Conservation (phyloP, 2,113 vertebrate species). For the Meles meles region DNA sequence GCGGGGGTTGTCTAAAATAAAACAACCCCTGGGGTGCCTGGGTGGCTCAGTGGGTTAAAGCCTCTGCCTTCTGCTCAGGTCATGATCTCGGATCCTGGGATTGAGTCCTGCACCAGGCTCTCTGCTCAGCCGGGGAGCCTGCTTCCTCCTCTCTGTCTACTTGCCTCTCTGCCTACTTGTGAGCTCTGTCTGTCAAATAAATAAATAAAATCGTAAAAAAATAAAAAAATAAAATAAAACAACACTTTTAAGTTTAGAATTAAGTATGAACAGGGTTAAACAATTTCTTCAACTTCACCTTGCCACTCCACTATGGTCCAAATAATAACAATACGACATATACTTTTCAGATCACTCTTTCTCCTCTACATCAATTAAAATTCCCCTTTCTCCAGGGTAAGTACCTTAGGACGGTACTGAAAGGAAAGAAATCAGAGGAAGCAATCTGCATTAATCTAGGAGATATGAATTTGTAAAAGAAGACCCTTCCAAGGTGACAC, state of each 20-base stretch:
- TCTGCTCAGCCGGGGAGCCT: too few relatives aligned
- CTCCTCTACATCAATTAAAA: conserved; percentile 3
- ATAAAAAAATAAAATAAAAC: too few relatives aligned
- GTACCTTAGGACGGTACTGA: not conserved
- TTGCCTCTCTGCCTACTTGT: too few relatives aligned
- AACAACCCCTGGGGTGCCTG: too few relatives aligned
- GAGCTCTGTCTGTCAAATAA: too few relatives aligned
- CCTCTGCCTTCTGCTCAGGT: too few relatives aligned
- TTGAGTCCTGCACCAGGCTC: too few relatives aligned
- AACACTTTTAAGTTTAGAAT: conserved; percentile 42
- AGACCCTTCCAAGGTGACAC: not conserved
- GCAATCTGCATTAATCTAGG: not conserved
- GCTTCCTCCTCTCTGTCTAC: too few relatives aligned
- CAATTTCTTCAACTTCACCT: not conserved
- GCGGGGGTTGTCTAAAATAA: conserved; percentile 14
- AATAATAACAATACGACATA: not conserved
- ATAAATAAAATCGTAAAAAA: too few relatives aligned
- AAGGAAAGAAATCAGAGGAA: not conserved
- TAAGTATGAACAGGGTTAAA: not conserved
- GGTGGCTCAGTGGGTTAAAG: too few relatives aligned
- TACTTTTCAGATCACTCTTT: conserved; percentile 30
- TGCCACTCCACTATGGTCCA: not conserved
- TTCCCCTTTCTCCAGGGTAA: not conserved
- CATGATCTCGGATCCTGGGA: too few relatives aligned
- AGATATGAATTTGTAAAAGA: not conserved